A percentile compares a stretch with the other conserved stretches of the same genome.
Evolutionary conservation across 2,113 vertebrate genomes (phyloP).

Genomic region (Lagopus leucura): DNA sequence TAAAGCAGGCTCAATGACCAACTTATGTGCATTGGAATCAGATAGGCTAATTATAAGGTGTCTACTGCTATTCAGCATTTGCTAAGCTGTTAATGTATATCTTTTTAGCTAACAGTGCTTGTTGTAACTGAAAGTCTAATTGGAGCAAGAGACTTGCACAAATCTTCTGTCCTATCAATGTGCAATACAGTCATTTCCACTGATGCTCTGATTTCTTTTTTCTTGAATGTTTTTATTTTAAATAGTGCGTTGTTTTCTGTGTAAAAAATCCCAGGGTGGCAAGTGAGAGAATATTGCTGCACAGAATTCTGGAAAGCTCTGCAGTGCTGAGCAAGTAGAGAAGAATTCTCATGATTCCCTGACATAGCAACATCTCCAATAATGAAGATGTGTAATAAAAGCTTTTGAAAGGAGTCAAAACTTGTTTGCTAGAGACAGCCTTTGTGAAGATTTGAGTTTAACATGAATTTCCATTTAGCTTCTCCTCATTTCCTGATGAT

Average conservation of each 20-base stretch:
- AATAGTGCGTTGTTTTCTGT: neutral
- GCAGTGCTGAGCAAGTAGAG: neutral
- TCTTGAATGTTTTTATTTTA: neutral
- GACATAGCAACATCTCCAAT: neutral
- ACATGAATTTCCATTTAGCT: neutral
- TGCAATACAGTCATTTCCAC: neutral
- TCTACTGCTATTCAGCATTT: slow-evolving; percentile 36
- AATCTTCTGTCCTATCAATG: neutral
- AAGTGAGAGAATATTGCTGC: neutral
- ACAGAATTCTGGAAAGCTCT: neutral
- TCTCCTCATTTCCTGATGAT: neutral
- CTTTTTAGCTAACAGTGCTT: neutral
- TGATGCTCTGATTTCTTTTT: neutral
- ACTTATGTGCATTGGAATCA: neutral
- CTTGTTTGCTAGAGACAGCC: neutral
- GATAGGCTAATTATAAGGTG: neutral
- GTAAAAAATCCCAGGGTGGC: neutral
- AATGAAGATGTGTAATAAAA: neutral
- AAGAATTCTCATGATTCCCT: neutral
- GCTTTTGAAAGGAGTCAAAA: neutral
- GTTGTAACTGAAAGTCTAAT: slow-evolving; percentile 14
- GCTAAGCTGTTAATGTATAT: slow-evolving; percentile 19
- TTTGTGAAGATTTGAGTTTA: neutral
- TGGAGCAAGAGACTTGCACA: neutral
- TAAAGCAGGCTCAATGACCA: neutral